A percentile compares a stretch with the other conserved stretches of the same genome.
These are phyloP conservation scores for Nemotelus nigrinus DNA, from an alignment of 2,888 invertebrate species.

Conservation along the genomic window DNA sequence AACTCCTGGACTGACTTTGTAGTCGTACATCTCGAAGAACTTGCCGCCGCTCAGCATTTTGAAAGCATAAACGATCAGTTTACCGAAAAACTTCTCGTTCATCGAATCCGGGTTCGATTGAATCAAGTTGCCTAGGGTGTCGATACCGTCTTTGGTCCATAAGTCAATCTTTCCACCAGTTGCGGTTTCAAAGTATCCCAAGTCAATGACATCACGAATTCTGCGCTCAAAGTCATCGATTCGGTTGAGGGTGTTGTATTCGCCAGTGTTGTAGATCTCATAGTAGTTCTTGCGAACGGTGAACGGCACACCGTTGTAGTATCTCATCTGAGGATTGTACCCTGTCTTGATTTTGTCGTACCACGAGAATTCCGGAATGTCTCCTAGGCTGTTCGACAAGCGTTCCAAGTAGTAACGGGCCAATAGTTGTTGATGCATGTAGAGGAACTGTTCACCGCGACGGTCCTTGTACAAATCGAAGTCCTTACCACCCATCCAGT, in stretches of 20 bases:
- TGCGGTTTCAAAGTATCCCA: slow-evolving; percentile 62
- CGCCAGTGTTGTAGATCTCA: slow-evolving; percentile 65
- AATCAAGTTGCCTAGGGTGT: slow-evolving; percentile 67
- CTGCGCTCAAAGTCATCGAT: slow-evolving; percentile 62
- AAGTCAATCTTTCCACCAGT: slow-evolving; percentile 58
- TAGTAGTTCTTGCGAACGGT: slow-evolving; percentile 71
- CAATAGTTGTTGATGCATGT: slow-evolving; percentile 74
- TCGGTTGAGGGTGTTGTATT: slow-evolving; percentile 64
- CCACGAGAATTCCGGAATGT: slow-evolving; percentile 70
- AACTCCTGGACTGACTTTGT: slow-evolving; percentile 67
- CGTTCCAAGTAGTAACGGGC: slow-evolving; percentile 82
- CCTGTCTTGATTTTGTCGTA: slow-evolving; percentile 69
- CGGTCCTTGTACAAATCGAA: slow-evolving; percentile 68
- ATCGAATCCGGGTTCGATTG: slow-evolving; percentile 63
- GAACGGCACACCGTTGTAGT: slow-evolving; percentile 74
- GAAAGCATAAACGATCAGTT: slow-evolving; percentile 34
- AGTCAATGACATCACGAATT: slow-evolving; percentile 66
- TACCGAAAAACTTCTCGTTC: slow-evolving; percentile 31
- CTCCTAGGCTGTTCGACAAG: slow-evolving; percentile 75
- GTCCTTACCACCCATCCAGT: slow-evolving; percentile 71
- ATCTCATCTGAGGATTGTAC: slow-evolving; percentile 72
- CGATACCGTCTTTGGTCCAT: slow-evolving; percentile 63
- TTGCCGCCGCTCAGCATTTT: slow-evolving; percentile 53
- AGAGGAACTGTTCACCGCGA: slow-evolving; percentile 74
- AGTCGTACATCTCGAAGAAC: slow-evolving; percentile 15